phyloP scores from a whole-genome alignment of 2,113 vertebrate genomes.

The Chlorodrepanis virens region DNA sequence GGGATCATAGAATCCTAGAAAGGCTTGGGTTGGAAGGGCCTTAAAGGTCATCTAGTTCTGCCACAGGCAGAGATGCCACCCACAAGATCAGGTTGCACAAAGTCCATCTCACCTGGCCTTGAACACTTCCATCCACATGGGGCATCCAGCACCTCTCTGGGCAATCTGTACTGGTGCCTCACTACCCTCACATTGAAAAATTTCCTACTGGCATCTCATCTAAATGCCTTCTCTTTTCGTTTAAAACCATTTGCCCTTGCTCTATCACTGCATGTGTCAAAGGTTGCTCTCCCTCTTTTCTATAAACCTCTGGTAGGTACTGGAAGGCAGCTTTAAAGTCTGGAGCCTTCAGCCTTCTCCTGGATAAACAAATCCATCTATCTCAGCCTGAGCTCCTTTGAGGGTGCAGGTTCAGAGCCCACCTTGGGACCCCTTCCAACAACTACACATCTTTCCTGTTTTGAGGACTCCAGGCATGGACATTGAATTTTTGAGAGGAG shows the following conservation, averaged over 20 bases:
- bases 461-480: not conserved
- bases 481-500: accelerated
- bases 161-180: not conserved
- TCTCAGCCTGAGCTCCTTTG: not conserved
- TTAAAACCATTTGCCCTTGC: not conserved
- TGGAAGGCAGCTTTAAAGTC: not conserved
- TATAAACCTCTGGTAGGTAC: not conserved
- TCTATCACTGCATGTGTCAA: not conserved
- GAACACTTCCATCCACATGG: not conserved
- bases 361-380: not conserved
- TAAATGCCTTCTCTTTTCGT: not conserved
- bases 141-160: not conserved
- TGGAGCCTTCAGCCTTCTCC: not conserved
- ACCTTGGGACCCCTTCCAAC: not conserved
- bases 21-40: not conserved
- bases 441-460: not conserved
- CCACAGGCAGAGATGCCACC: not conserved
- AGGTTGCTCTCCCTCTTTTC: not conserved
- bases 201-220: not conserved
- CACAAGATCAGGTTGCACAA: not conserved
- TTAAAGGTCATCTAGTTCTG: not conserved
- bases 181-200: not conserved
- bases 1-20: not conserved
- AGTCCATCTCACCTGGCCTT: not conserved
- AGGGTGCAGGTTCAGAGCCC: too few species aligned